Base-by-base conservation (phyloP, 2,888 invertebrate species). In the Noctuana brunneofusca region DNA sequence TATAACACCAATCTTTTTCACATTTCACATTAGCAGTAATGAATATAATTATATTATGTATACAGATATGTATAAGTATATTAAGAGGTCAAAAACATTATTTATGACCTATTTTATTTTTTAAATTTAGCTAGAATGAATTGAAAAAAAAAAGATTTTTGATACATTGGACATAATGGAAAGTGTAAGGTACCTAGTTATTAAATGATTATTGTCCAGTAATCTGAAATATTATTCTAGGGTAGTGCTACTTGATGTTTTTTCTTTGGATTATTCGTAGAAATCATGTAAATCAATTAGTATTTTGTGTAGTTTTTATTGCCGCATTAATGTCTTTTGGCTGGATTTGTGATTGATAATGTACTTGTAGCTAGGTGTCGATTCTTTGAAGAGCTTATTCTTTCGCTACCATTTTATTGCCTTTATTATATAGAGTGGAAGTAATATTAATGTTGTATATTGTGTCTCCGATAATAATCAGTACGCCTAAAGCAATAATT, bases 401-500 rank as follows among this genome's bases (percentile, higher is more conserved):
- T 57, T 43, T 57, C 50, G 63, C 63, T 63, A 56, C 41, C 46
- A 35, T 55, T 58, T 59, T 52, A 43, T 57, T 50, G 63, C 41
- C 52, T 59, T 56, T 53, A 50, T 48, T 55, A 50, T 64, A 60
- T 64, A 64, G 62, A 50, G 62, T 59, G 56, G 56, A 60, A 56
- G 35, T 60, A 53, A 60, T 60, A 48, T 60, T 59, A 55, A 67
- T 71, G 71, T 67, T 74, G 71, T 74, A 73, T 71, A 74, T 74
- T 71, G 70, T 80, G 76, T 72, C 67, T 71, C 75, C 69, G 72
- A 78, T 81, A 80, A 75, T 77, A 78, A 79, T 75, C 66, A 68
- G 68, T 78, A 76, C 72, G 76, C 75, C 70, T 71, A 80, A 79
- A 83, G 82, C 81, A 85, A 84, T 83, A 82, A 80, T 72, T 71